Percentiles rank a stretch among this genome's conserved stretches.
Evolutionary conservation across 35 echinoderm and acorn worm species (phyloP).

Genomic region (Stichopus chloronotus): DNA sequence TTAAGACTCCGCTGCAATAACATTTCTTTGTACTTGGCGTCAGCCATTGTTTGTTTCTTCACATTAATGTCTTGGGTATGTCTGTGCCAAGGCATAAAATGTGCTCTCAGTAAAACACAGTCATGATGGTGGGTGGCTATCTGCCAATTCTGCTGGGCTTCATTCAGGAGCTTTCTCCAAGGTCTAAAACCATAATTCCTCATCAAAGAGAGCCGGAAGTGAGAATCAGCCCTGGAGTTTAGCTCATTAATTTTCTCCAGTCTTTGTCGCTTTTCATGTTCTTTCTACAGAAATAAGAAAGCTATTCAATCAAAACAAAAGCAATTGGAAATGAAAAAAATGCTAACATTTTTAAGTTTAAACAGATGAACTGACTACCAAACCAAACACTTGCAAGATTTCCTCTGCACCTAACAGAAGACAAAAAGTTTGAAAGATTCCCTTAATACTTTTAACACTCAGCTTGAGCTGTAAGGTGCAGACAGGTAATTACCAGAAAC

Average conservation of each 20-base stretch:
- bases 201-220: conserved; percentile 68
- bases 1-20: conserved; percentile 66
- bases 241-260: conserved; percentile 57
- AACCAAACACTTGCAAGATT: no score
- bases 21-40: conserved; percentile 68
- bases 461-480: no score
- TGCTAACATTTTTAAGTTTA: not conserved
- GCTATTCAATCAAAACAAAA: not conserved
- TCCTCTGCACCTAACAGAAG: no score
- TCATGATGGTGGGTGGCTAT: conserved; percentile 75
- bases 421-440: no score
- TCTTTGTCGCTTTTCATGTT: conserved; percentile 75
- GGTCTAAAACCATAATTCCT: conserved; percentile 82
- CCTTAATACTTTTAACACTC: no score
- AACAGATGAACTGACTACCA: not conserved
- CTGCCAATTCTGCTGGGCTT: conserved; percentile 66
- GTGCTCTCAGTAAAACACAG: conserved; percentile 54
- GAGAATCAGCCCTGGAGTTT: conserved; percentile 66
- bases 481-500: no score
- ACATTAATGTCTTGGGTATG: conserved; percentile 63
- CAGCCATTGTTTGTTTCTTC: conserved; percentile 63
- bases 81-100: conserved; percentile 86
- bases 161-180: conserved; percentile 74
- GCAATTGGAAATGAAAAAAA: not conserved
- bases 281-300: conserved; percentile 64